Evolutionary conservation across 1,140 invertebrate genomes (phyloP).

Genomic region (Medauroidea extradentata): DNA sequence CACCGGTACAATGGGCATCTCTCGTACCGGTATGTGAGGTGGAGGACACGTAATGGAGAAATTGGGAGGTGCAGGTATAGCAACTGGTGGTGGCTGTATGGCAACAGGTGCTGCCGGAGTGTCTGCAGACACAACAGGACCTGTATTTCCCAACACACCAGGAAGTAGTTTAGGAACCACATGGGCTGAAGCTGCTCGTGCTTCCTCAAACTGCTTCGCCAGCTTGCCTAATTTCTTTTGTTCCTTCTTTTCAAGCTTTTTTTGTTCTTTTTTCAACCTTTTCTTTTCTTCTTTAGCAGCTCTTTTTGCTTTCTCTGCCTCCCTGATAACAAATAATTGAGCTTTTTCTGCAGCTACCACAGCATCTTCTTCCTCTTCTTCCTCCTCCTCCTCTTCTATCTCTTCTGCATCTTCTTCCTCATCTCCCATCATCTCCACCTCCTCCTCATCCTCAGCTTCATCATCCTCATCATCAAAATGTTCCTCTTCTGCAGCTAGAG

Average conservation of each 20-base stretch:
- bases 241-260: slow-evolving; percentile 54
- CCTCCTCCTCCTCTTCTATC: slow-evolving; percentile 43
- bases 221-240: slow-evolving; percentile 37
- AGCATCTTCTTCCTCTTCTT: slow-evolving; percentile 47
- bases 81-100: too few relatives aligned
- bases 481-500: slow-evolving; percentile 33
- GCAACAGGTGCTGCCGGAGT: too few relatives aligned
- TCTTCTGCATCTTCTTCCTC: slow-evolving; percentile 56
- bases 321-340: not conserved
- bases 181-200: not conserved
- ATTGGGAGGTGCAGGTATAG: too few relatives aligned
- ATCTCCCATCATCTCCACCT: slow-evolving; percentile 45
- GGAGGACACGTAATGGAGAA: too few relatives aligned
- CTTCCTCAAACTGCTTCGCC: slow-evolving; percentile 4
- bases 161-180: too few relatives aligned
- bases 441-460: slow-evolving; percentile 45
- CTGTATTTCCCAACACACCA: too few relatives aligned
- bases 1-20: not conserved
- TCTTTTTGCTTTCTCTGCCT: slow-evolving; percentile 3
- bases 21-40: too few relatives aligned
- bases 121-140: too few relatives aligned
- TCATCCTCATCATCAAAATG: slow-evolving; percentile 25
- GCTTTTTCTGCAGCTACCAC: slow-evolving; percentile 20
- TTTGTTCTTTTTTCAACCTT: slow-evolving; percentile 40
- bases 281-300: not conserved